phyloP scores from a whole-genome alignment of 2,113 vertebrate genomes.

The Willisornis vidua region DNA sequence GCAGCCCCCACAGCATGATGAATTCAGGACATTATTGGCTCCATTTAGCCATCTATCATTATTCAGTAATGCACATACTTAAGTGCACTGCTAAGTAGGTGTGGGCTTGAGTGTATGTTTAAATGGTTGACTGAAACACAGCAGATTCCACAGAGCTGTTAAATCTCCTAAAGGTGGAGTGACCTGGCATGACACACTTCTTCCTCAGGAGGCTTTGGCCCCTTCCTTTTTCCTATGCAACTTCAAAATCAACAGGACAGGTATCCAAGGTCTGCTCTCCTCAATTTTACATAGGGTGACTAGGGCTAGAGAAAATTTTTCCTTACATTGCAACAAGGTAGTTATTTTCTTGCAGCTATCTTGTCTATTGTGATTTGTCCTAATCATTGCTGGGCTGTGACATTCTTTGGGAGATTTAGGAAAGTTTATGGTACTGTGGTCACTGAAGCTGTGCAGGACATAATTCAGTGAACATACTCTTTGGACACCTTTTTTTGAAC shows the following conservation, averaged over 20 bases:
- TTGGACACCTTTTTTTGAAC: neutral
- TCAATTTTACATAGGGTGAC: neutral
- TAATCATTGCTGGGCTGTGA: neutral
- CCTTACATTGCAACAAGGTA: neutral
- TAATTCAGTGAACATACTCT: neutral
- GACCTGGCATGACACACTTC: neutral
- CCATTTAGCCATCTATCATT: conserved; percentile 35
- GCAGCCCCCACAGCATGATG: conserved; percentile 6
- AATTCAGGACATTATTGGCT: conserved; percentile 39
- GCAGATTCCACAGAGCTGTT: neutral
- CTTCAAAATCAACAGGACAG: neutral
- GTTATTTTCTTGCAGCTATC: neutral
- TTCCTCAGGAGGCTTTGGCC: neutral
- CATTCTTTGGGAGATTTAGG: neutral
- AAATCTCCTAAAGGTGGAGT: neutral
- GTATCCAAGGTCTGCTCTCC: neutral
- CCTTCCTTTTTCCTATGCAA: neutral
- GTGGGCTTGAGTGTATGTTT: neutral
- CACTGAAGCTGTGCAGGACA: neutral
- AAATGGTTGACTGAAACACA: neutral
- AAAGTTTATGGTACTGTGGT: neutral
- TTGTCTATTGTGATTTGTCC: neutral
- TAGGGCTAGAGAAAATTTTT: neutral
- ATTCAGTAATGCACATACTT: neutral
- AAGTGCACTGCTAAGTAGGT: neutral